Evolutionary conservation across 2,113 vertebrate species (phyloP), one percentile per base, ranked within the genome.

Genomic region (Aphyosemion australe): DNA sequence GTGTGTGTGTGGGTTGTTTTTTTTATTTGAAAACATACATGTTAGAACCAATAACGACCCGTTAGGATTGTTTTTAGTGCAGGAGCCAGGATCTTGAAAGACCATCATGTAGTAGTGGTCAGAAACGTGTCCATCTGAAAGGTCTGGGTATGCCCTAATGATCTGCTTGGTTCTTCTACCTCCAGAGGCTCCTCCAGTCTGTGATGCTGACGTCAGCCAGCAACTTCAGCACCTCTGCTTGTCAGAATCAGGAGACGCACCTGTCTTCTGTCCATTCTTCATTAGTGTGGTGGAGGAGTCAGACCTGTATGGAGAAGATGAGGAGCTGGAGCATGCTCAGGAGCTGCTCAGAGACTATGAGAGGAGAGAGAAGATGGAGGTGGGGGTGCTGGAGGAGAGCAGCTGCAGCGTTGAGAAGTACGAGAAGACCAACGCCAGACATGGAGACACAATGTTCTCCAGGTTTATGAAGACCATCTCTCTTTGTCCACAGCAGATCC

Each of bases 401-500:
- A n/a, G 1, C 0, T 48, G 21, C 6, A 48, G 69, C 0, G 57
- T 32, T 26, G 88, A 90, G 69, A 84, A 67, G 45, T 90, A 90
- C 5, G 89, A 90, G 58, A 90, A 90, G 71, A 74, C 46, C 6
- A 18, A 2, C 18, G 81, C 84, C n/a, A 49, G 64, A 14, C 87
- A 89, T 15, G 84, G 87, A 11, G 89, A 90, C 6, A 52, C 31
- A 1, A 5, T 65, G 13, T 90, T 90, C 80, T 83, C 70, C 47
- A 75, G 80, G 58, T 90, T 89, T 75, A 80, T 87, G 84, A 89
- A 90, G 69, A 79, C 4, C 16, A 85, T 90, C 63, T 85, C 72
- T 0, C 2, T 6, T 7, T 89, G 89, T 42, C 86, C 89, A 0
- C 74, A 80, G 42, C 89, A 90, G 65, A 74, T 89, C 47, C 71